These are phyloP conservation scores for Piliocolobus tephrosceles DNA, from an alignment of 2,113 vertebrate genomes.

Conservation along the genomic window DNA sequence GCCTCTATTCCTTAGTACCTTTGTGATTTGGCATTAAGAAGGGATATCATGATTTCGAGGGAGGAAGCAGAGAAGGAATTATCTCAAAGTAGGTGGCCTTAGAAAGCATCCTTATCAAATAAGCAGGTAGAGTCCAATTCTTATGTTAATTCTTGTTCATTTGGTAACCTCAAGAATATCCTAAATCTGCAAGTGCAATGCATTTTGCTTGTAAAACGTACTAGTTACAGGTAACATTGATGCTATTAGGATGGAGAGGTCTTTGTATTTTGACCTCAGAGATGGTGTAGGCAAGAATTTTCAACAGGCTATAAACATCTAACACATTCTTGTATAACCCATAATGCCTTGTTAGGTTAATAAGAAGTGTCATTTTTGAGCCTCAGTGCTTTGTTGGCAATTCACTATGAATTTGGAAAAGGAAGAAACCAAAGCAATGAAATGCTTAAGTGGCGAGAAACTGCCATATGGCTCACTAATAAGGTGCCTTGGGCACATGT, in stretches of 20 bases:
- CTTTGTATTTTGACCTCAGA: conserved; percentile 51
- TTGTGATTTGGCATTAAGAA: neutral
- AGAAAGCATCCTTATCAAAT: neutral
- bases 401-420: conserved; percentile 32
- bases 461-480: conserved; percentile 63
- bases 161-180: neutral
- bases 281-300: conserved; percentile 18
- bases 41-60: neutral
- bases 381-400: conserved; percentile 49
- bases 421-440: neutral
- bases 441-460: neutral
- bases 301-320: conserved; percentile 56
- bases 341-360: conserved; percentile 72
- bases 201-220: conserved; percentile 26
- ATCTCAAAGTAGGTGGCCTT: neutral
- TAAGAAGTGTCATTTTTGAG: conserved; percentile 52
- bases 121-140: conserved; percentile 11
- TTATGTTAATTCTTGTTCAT: neutral
- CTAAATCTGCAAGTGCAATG: neutral
- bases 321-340: neutral
- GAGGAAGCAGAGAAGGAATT: neutral
- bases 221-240: conserved; percentile 44
- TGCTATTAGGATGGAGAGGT: neutral
- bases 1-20: neutral
- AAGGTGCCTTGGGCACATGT: conserved; percentile 58